These are phyloP conservation scores for Muntiacus reevesi DNA, from an alignment of 2,113 vertebrate genomes.

Conservation along the genomic window DNA sequence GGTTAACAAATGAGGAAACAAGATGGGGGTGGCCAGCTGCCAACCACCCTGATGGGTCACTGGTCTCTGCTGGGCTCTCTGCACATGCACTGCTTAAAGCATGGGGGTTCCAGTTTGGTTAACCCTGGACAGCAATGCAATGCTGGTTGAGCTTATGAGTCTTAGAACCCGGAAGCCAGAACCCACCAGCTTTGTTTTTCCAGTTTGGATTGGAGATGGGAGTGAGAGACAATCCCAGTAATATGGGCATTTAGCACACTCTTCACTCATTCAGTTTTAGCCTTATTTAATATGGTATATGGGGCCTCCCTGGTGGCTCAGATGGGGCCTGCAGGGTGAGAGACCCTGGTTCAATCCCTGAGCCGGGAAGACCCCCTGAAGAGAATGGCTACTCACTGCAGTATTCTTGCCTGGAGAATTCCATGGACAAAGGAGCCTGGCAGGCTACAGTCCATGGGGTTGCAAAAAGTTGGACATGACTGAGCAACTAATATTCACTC, in stretches of 20 bases:
- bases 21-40: background rate
- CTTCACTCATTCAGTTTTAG: background rate
- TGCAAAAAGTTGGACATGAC: background rate
- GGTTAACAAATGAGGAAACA: background rate
- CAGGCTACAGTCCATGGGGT: background rate
- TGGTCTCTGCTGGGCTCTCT: background rate
- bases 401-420: background rate
- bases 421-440: background rate
- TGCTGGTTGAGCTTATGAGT: background rate
- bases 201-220: background rate
- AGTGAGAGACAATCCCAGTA: background rate
- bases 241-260: accelerated
- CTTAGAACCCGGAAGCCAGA: background rate
- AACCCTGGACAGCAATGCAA: background rate
- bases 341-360: background rate
- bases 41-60: background rate
- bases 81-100: background rate
- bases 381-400: background rate
- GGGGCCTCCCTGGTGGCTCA: background rate
- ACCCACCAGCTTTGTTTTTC: background rate
- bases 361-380: background rate
- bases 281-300: background rate
- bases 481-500: background rate
- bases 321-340: background rate
- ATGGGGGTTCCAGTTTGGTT: background rate